Percentiles rank a stretch among this genome's conserved stretches.
Conservation (phyloP, 2,797 vertebrate species). For the Danio tinwini region DNA sequence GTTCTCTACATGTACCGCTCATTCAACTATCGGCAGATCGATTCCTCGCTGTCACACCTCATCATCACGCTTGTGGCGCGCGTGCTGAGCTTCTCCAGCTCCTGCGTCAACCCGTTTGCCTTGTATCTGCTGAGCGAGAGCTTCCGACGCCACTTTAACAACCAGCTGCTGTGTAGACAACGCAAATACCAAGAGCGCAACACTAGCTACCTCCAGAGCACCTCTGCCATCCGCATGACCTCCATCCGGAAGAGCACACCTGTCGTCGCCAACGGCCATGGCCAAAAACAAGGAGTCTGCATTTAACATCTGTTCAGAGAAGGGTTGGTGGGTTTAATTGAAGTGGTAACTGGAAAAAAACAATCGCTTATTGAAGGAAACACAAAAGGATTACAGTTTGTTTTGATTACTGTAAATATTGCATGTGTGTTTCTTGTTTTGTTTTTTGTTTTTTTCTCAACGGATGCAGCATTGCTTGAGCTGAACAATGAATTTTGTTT, state of each 20-base stretch:
- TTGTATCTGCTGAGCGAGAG: conserved; percentile 93
- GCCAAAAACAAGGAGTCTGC: conserved; percentile 76
- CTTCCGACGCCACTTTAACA: conserved; percentile 94
- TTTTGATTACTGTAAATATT: conserved; percentile 34
- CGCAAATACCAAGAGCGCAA: conserved; percentile 74
- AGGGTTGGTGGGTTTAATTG: not conserved
- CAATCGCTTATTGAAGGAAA: not conserved
- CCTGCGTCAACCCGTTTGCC: conserved; percentile 94
- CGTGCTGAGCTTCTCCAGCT: conserved; percentile 92
- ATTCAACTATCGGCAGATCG: conserved; percentile 92
- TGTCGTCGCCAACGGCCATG: conserved; percentile 73
- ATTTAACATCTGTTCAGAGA: conserved; percentile 71
- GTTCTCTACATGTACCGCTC: conserved; percentile 93
- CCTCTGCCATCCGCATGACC: conserved; percentile 89
- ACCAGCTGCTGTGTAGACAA: conserved; percentile 85
- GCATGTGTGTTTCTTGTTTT: conserved; percentile 28
- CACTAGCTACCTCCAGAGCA: conserved; percentile 85
- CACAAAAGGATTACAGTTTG: not conserved
- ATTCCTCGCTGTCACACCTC: conserved; percentile 90
- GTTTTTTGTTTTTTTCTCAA: not conserved
- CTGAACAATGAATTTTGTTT: conserved; percentile 19
- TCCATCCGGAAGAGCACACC: conserved; percentile 86
- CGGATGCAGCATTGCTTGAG: not conserved
- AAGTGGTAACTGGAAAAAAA: conserved; percentile 6
- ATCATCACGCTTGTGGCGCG: conserved; percentile 87